phyloP scores from a whole-genome alignment of 2,888 invertebrate genomes.

The Tuta absoluta region DNA sequence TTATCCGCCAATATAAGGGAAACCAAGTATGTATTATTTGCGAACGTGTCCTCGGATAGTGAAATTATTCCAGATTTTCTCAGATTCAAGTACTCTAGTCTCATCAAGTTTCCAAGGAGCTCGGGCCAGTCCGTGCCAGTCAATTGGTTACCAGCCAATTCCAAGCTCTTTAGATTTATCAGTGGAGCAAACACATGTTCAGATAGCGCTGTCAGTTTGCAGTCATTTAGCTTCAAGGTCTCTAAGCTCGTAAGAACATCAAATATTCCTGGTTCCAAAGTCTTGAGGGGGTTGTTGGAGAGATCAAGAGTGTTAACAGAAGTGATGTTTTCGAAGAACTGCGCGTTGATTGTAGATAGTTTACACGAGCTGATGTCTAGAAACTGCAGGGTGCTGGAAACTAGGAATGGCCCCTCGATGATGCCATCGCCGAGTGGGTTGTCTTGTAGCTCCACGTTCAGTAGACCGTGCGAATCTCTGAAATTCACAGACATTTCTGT shows the following conservation, averaged over 20 bases:
- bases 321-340: slow-evolving; percentile 85
- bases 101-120: slow-evolving; percentile 81
- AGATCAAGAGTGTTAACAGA: slow-evolving; percentile 85
- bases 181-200: slow-evolving; percentile 81
- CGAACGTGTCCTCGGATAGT: slow-evolving; percentile 84
- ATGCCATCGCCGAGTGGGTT: slow-evolving; percentile 79
- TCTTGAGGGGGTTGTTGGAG: slow-evolving; percentile 84
- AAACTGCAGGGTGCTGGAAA: slow-evolving; percentile 84
- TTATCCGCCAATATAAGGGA: slow-evolving; percentile 84
- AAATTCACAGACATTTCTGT: slow-evolving; percentile 37
- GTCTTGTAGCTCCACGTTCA: slow-evolving; percentile 85
- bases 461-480: slow-evolving; percentile 86
- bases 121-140: slow-evolving; percentile 82
- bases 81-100: slow-evolving; percentile 84
- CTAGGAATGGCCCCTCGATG: slow-evolving; percentile 84
- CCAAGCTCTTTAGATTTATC: slow-evolving; percentile 83
- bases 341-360: slow-evolving; percentile 79
- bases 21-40: slow-evolving; percentile 83
- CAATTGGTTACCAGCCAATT: slow-evolving; percentile 82
- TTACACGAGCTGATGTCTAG: slow-evolving; percentile 85
- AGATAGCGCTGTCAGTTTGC: slow-evolving; percentile 82
- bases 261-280: slow-evolving; percentile 81
- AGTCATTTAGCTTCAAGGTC: slow-evolving; percentile 83
- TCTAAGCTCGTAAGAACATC: slow-evolving; percentile 84
- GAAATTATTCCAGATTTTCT: slow-evolving; percentile 82